These are phyloP conservation scores for Teleopsis dalmanni DNA, from an alignment of 1,140 invertebrate genomes.

Conservation along the genomic window DNA sequence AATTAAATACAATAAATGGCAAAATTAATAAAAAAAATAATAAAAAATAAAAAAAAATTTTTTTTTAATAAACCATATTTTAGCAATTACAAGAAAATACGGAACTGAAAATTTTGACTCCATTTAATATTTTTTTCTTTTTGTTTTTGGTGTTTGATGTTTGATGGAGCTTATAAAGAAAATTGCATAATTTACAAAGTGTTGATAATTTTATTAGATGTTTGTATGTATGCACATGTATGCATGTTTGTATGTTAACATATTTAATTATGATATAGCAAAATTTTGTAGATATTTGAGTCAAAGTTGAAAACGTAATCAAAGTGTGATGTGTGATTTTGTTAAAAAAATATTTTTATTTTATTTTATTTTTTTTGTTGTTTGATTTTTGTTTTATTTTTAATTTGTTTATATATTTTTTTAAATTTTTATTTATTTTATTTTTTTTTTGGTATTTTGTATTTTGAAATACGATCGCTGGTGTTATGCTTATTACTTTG, in stretches of 20 bases:
- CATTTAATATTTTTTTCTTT: not conserved
- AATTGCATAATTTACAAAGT: too few species aligned
- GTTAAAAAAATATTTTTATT: too few species aligned
- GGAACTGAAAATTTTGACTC: not conserved
- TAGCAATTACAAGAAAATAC: not conserved
- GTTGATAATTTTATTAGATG: too few species aligned
- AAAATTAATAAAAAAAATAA: not conserved
- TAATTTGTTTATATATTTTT: not conserved
- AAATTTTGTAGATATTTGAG: too few species aligned
- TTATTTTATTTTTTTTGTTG: not conserved
- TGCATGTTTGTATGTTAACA: too few species aligned
- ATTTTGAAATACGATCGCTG: not conserved
- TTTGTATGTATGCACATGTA: too few species aligned
- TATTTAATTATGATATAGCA: too few species aligned
- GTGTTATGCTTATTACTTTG: not conserved
- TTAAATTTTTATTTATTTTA: not conserved
- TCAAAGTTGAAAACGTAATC: too few species aligned
- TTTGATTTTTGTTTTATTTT: not conserved
- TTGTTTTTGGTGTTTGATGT: not conserved
- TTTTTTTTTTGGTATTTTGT: not conserved
- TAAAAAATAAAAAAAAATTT: not conserved
- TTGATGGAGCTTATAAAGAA: too few species aligned
- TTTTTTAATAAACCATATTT: not conserved
- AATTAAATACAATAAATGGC: too few species aligned
- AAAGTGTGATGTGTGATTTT: too few species aligned